phyloP scores from a whole-genome alignment of 1,140 invertebrate genomes.

The Himalopsyche phryganea region DNA sequence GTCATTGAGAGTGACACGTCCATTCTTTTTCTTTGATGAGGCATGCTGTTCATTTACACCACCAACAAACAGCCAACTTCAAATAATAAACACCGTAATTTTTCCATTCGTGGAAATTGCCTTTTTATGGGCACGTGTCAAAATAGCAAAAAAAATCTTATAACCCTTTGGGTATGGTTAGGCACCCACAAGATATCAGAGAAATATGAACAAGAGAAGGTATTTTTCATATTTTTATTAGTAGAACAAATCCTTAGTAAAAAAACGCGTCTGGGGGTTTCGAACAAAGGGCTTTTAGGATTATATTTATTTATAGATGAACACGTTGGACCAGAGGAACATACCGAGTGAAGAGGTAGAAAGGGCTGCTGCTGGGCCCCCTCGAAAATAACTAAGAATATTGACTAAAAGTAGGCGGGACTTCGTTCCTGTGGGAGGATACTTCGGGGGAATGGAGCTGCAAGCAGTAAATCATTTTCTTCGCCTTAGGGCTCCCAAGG shows the following conservation, averaged over 20 bases:
- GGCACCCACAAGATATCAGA: slow-evolving; percentile 31
- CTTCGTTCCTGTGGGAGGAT: slow-evolving; percentile 8
- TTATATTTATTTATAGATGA: slow-evolving; percentile 37
- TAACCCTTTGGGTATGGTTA: slow-evolving; percentile 34
- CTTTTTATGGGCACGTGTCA: slow-evolving; percentile 19
- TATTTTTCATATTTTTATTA: not conserved
- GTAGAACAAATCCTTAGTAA: not conserved
- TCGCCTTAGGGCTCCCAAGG: slow-evolving; percentile 31
- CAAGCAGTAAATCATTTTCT: slow-evolving; percentile 29
- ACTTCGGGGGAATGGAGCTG: slow-evolving; percentile 12
- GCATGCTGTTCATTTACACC: slow-evolving; percentile 32
- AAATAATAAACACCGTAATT: not conserved
- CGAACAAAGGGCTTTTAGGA: slow-evolving; percentile 31
- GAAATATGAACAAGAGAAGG: not conserved
- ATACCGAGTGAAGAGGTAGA: slow-evolving; percentile 14
- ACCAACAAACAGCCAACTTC: no score
- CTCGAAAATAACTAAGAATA: not conserved
- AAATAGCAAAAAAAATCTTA: slow-evolving; percentile 8
- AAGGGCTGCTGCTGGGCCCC: slow-evolving; percentile 11
- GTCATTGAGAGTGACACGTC: slow-evolving; percentile 36
- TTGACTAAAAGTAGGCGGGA: slow-evolving; percentile 15
- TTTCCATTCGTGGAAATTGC: not conserved
- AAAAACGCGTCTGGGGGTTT: slow-evolving; percentile 7
- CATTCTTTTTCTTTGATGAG: slow-evolving; percentile 35
- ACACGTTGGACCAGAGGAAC: slow-evolving; percentile 28